Evolutionary conservation across 2,888 invertebrate genomes (phyloP), one percentile per base, ranked within the genome.

Genomic region (Molorchus minor): DNA sequence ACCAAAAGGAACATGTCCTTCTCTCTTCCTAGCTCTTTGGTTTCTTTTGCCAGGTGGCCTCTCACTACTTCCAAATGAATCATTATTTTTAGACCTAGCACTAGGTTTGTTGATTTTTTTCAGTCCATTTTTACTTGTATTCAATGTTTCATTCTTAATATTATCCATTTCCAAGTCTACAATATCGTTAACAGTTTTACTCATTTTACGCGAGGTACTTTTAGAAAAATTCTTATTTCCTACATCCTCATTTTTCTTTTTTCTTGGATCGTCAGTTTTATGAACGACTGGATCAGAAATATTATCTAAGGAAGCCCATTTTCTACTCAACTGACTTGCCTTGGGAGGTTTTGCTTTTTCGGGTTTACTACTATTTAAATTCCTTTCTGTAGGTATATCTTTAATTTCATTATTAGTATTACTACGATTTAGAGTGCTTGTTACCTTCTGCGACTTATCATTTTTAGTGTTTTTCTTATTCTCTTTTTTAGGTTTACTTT

Each of bases 271-370:
- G 47, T 81, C 82, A 58, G 75, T 71, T 70, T 82, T 84, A 62
- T 80, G 80, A 55, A 76, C 78, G 15, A 79, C 71, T 3, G 80
- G 72, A 58, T 83, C 82, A n/a, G 74, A 76, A 77, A 71, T 83
- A 75, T 76, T 83, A 70, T 87, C 87, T 17, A 87, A 76, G 10
- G 87, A 87, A 19, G 86, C 85, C 87, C 87, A 87, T 75, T 85
- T 87, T 25, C 85, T 76, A 58, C 75, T 77, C 25, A 83, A 74
- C 64, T 83, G 78, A 64, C 77, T 80, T 0, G 77, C 70, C 69
- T 81, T 82, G 35, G 75, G 73, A 33, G 79, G 77, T 52, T 82
- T 82, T n/a, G 69, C 66, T 64, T 79, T 81, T 29, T 79, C 78
- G 25, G 77, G 78, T 62, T 78, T 81, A 20, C 56, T 65, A 33